Evolutionary conservation across 2,113 vertebrate species (phyloP).

Genomic region (Psophia crepitans): DNA sequence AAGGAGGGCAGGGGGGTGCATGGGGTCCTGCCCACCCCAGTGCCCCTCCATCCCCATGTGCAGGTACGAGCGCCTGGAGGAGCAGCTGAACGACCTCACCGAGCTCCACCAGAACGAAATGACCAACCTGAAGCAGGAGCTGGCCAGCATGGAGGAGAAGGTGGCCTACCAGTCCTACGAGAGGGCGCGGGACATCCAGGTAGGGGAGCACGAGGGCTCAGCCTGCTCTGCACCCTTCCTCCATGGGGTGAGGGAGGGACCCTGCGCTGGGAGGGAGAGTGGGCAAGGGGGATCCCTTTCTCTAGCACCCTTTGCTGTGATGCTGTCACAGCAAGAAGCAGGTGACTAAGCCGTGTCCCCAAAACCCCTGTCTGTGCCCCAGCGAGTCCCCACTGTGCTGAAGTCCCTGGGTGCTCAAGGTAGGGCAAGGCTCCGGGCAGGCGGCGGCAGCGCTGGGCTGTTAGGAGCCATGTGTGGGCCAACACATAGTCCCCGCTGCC

Average conservation of each 20-base stretch:
- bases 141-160: constrained; percentile 99
- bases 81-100: constrained; percentile 94
- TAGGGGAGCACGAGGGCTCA: not conserved
- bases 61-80: constrained; percentile 95
- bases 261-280: not conserved
- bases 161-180: constrained; percentile 99
- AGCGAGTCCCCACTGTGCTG: rapidly evolving
- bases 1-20: not conserved
- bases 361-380: not conserved
- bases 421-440: not conserved
- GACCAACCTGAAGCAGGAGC: constrained; percentile 97
- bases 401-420: not conserved
- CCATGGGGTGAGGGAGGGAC: rapidly evolving
- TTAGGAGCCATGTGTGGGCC: rapidly evolving
- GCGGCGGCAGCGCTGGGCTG: not conserved
- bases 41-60: not conserved
- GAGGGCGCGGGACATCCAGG: constrained; percentile 97
- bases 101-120: constrained; percentile 99
- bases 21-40: not conserved
- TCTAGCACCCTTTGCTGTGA: not conserved
- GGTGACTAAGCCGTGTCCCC: not conserved
- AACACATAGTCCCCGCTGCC: rapidly evolving
- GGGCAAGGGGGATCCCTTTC: not conserved
- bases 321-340: not conserved
- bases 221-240: not conserved